Percentiles rank a stretch among this genome's conserved stretches.
These are phyloP conservation scores for Emydura subglobosa DNA, from an alignment of 2,113 vertebrate genomes.

Conservation along the genomic window DNA sequence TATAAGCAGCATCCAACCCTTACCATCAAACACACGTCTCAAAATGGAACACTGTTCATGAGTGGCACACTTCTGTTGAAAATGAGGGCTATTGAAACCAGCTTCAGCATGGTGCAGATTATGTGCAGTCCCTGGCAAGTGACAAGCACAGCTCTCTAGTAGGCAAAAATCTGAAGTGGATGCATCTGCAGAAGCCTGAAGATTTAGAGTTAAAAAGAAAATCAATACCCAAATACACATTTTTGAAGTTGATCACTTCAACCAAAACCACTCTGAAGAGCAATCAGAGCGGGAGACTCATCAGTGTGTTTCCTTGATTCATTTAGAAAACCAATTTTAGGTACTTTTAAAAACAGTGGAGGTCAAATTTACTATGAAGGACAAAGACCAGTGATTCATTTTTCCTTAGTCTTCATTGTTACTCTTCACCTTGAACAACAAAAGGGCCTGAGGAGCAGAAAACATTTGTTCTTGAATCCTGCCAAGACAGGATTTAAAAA, in stretches of 20 bases:
- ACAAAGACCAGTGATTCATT: slow-evolving; percentile 63
- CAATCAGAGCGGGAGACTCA: background rate
- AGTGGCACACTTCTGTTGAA: background rate
- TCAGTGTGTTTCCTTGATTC: slow-evolving; percentile 30
- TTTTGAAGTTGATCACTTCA: background rate
- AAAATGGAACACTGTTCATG: background rate
- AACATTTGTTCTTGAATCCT: slow-evolving; percentile 60
- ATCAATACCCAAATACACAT: background rate
- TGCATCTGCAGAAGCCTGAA: background rate
- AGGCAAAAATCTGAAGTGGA: rapidly evolving
- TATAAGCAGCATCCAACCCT: rapidly evolving
- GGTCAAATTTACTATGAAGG: slow-evolving; percentile 74
- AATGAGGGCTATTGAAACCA: background rate
- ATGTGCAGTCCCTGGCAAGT: background rate
- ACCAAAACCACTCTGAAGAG: background rate
- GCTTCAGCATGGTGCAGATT: background rate
- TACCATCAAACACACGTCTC: background rate
- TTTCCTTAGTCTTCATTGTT: slow-evolving; percentile 60
- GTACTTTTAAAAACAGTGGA: slow-evolving; percentile 14
- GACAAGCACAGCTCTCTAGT: rapidly evolving
- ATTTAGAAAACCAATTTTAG: slow-evolving; percentile 31
- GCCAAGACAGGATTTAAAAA: slow-evolving; percentile 47
- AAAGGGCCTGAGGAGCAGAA: slow-evolving; percentile 57
- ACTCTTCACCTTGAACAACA: slow-evolving; percentile 72
- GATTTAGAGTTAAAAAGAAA: background rate